Evolutionary conservation across 2,113 vertebrate genomes (phyloP), one percentile per base, ranked within the genome.

Genomic region (Cnemophilus loriae): DNA sequence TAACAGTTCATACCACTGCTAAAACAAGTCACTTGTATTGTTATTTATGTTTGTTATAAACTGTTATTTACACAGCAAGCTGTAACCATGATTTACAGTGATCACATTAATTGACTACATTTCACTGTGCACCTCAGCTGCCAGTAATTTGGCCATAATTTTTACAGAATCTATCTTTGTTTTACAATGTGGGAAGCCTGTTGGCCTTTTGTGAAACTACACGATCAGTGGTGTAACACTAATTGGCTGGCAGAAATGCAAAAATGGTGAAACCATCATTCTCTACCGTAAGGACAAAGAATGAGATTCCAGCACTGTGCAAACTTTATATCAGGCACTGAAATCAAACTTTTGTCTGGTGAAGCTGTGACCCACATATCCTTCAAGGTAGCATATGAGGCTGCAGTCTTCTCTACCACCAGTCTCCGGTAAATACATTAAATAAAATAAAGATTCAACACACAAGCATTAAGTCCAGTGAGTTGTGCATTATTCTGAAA

Each of bases 101-200:
- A 95, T 93, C 85, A 47, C 35, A 3, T 96, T 97, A 96, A 97
- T 97, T 96, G 94, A 95, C 84, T 96, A 11, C 63, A 76, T 95
- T 95, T 96, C 88, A 91, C 35, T 84, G 24, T 88, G 49, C 41
- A 88, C 44, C 74, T 95, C 95, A 95, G 73, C 33, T 96, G 65
- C 76, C 83, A 69, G 88, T 78, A 96, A 95, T 95, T 90, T 95
- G 87, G 52, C 86, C 77, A 87, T 88, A 92, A 90, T 94, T 96
- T 96, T 96, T 79, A 68, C 39, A 93, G 87, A 88, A 82, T 94
- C 87, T 95, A 74, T 42, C 84, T 77, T 74, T 91, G 68, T 70
- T 97, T 64, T 96, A 94, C 74, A 73, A 24, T 7, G 5, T 94
- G 52, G 77, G 73, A 92, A 82, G 33, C 33, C 70, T 81, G 53